Base-by-base conservation (phyloP, 2,113 vertebrate genomes). In the Rhagologus leucostigma region DNA sequence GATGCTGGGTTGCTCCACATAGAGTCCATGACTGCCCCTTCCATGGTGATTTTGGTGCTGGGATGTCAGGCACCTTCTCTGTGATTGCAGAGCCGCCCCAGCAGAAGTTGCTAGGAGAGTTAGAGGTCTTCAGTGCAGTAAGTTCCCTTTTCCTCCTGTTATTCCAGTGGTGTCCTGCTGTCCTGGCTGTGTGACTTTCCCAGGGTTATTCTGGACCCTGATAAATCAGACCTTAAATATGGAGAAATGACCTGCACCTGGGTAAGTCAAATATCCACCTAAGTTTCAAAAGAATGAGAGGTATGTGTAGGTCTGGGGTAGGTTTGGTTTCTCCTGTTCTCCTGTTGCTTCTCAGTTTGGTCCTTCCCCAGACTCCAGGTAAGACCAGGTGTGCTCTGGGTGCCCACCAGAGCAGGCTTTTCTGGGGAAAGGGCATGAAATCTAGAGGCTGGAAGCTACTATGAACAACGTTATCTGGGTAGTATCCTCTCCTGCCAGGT, bases 281-380 rank as follows among this genome's bases (percentile, higher is more conserved):
- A 33, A 0, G 0, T 56, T 55, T 70, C 44, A 37, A 69, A 65
- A 50, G 53, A 86, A 24, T 1, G 0, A 74, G 26, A 41, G 21
- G 20, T 21, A 5, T 0, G 0, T 80, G n/a, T 22, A 19, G 33
- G 22, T 41, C 24, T 41, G 76, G n/a, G n/a, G n/a, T n/a, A n/a
- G n/a, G 24, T 57, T 14, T 56, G 32, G 12, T 42, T 90, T 76
- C n/a, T 62, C 7, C 37, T 67, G 16, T n/a, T 84, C 15, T 74
- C 17, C 15, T n/a, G 16, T 73, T 92, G n/a, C 39, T 39, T 16
- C 47, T 74, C 0, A 0, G 4, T 47, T 71, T 90, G 27, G 14
- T 65, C 63, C 35, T 84, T 94, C 30, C 24, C 35, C 70, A 55
- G 19, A 62, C 24, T 30, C 21, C 33, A 35, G 62, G 49, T 56